Base-by-base conservation (phyloP, 2,797 vertebrate genomes). In the Meda fulgida region DNA sequence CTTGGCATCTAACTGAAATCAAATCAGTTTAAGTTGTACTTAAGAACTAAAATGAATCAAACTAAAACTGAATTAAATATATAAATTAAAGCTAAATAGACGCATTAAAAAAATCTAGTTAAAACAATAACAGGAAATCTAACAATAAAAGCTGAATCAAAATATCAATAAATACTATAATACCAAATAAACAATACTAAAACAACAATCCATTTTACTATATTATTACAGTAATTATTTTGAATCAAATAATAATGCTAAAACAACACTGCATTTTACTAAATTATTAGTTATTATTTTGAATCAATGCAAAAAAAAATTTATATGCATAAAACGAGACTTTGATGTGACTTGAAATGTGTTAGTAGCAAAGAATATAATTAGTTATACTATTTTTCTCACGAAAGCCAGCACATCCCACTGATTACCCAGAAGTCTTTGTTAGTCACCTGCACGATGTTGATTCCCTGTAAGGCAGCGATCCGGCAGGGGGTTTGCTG, bases 401-500 rank as follows among this genome's bases (percentile, higher is more conserved):
- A 38, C 18, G 34, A 23, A 13, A 1, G 53, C 72, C 46, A 13
- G 10, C 53, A 60, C 5, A 38, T 23, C 53, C 31, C 9, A 55
- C 26, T 76, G 75, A 60, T 58, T 63, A 43, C 34, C 31, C 21
- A 38, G 76, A 79, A 14, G 58, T 7, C 71, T n/a, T 26, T 23
- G 2, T 18, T 48, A 23, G 94, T 0, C 93, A 99, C 98, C 97
- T 96, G 96, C 86, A 98, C 92, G 0, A 99, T 91, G 55, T 94
- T 97, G 91, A 98, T 92, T 87, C 97, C 97, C 88, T 99, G 98
- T 84, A 99, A 91, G 67, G 97, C 96, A 16, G 98, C 97, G 5
- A 99, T 96, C 86, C 98, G 94, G 86, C 98, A 99, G 0, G 98
- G 98, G 0, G 97, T 98, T 77, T 98, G 97, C 93, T 99, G 98